Percentiles rank a stretch among this genome's conserved stretches.
These are phyloP conservation scores for Drosophila insularis DNA, from an alignment of 1,140 invertebrate species.

Conservation along the genomic window DNA sequence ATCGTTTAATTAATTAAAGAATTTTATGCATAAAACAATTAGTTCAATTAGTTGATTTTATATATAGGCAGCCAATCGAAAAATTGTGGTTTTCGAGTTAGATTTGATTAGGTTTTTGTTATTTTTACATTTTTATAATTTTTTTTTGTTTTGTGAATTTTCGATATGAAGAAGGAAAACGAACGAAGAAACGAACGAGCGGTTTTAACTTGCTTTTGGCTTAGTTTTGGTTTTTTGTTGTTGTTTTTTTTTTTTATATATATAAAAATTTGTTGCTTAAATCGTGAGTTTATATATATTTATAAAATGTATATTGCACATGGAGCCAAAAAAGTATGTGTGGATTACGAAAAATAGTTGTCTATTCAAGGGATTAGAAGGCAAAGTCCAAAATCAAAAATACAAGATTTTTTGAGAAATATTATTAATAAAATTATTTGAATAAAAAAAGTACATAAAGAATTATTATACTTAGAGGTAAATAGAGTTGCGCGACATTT, in stretches of 20 bases:
- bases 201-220: slow-evolving; percentile 65
- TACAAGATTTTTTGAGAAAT: slow-evolving; percentile 26
- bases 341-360: slow-evolving; percentile 49
- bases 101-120: slow-evolving; percentile 20
- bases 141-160: slow-evolving; percentile 35
- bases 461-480: slow-evolving; percentile 15
- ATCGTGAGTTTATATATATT: slow-evolving; percentile 68
- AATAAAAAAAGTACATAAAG: slow-evolving; percentile 20
- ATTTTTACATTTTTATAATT: slow-evolving; percentile 21
- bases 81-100: slow-evolving; percentile 17
- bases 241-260: slow-evolving; percentile 50
- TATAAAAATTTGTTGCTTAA: slow-evolving; percentile 53
- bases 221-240: slow-evolving; percentile 39
- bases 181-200: slow-evolving; percentile 53
- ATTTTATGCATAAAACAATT: slow-evolving; percentile 77
- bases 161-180: slow-evolving; percentile 59
- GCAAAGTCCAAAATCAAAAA: slow-evolving; percentile 59
- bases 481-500: slow-evolving; percentile 51
- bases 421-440: slow-evolving; percentile 45
- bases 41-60: slow-evolving; percentile 50
- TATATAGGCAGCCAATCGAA: slow-evolving; percentile 53
- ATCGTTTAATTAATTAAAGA: slow-evolving; percentile 46
- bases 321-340: slow-evolving; percentile 76
- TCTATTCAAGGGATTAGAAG: slow-evolving; percentile 54
- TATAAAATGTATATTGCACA: slow-evolving; percentile 57